Evolutionary conservation across 1,140 invertebrate species (phyloP), one percentile per base, ranked within the genome.

Genomic region (Drosophila repletoides): DNA sequence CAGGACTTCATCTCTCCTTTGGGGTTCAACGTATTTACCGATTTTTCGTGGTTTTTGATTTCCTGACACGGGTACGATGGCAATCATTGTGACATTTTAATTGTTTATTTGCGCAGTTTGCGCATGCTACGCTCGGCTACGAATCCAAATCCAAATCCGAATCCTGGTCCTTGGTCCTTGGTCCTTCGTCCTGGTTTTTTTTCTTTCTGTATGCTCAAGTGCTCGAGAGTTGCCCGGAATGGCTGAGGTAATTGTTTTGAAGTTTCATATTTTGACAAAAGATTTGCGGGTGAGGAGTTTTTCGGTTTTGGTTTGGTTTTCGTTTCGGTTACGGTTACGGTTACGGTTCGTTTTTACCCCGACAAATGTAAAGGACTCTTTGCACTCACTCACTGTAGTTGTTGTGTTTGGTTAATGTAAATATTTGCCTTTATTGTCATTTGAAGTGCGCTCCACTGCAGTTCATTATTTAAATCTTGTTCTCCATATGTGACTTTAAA

Each of bases 41-140:
- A 86, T 84, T 84, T 86, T 61, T 83, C 65, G 72, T 58, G 72
- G 65, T 72, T 88, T 88, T 88, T 86, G 80, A 87, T 80, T 84
- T 71, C 76, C 72, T 86, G 81, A 87, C 81, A 88, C 83, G 81
- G 79, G 75, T 80, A 72, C 67, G 72, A 55, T 41, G 72, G 69
- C 76, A 88, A 87, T 89, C 86, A 73, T 81, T 88, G 86, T 88
- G 86, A 88, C 86, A 88, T 87, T 88, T 88, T 88, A 88, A 88
- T 88, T 88, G 86, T 88, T 88, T 88, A 88, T 88, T 88, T 88
- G 80, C 84, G 10, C 65, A 71, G 65, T 79, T 80, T 63, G 60
- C 71, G 65, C 61, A 59, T 40, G 67, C 74, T n/a, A n/a, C n/a
- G n/a, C n/a, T n/a, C n/a, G 64, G 58, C 29, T 38, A 28, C 40